Evolutionary conservation across 2,113 vertebrate species (phyloP), one percentile per base, ranked within the genome.

Genomic region (Xyrauchen texanus): DNA sequence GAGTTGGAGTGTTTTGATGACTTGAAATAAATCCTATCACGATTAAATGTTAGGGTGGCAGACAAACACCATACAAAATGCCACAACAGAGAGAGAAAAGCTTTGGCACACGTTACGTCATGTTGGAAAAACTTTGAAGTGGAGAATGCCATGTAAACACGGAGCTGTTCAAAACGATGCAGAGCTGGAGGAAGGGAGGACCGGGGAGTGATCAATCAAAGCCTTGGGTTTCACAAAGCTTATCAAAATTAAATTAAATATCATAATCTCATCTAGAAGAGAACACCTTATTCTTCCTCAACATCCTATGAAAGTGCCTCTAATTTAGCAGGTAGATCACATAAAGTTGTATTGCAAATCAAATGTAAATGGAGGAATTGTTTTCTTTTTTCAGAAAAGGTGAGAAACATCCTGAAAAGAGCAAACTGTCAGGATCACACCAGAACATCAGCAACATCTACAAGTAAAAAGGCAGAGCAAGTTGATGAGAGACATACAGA

Each of bases 1-100:
- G 88, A 87, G 85, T 87, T 79, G 84, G 85, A 86, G 76, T 79
- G 70, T 82, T 88, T 80, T 62, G 86, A 80, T 85, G 87, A 88
- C 88, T 91, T 91, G 84, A 89, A 91, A 90, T 85, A 90, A 92
- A 90, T 85, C 84, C 87, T 79, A 82, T 73, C 79, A 66, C 83
- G 82, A 89, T 88, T 88, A 90, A 89, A 93, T 89, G 89, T 76
- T 82, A 81, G 90, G 83, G 86, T 68, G 84, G 85, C 68, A 53
- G 69, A 53, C 42, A 68, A 61, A 74, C 70, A 47, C 6, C 44
- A 15, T 49, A 53, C n/a, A 79, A 81, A 81, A 81, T 81, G 83
- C 83, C 83, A 81, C 74, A 61, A 73, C 69, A 80, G 69, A 80
- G 62, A 63, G 21, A 34, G 53, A 52, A 6, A 57, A 75, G 81